Base-by-base conservation (phyloP, 2,797 vertebrate species). In the Martes flavigula region DNA sequence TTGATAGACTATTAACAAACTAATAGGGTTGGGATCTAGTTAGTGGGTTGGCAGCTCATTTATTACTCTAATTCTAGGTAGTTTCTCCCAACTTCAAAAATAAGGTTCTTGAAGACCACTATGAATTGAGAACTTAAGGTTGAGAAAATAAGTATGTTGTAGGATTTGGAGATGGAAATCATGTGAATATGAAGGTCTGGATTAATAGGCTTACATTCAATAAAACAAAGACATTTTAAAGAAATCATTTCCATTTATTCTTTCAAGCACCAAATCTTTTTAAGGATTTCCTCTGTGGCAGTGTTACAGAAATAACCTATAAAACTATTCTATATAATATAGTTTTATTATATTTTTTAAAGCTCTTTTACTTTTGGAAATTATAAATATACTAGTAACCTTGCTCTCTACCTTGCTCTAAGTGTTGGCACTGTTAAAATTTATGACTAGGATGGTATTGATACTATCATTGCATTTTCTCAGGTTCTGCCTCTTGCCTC, bases 311-410 rank as follows among this genome's bases (percentile, higher is more conserved):
- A 88, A 93, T 62, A 75, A 18, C 83, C 7, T 68, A 66, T 48
- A 91, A 81, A 96, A 70, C n/a, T 68, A 46, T 79, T 85, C 51
- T 72, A 66, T 77, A 58, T 20, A 92, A 66, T 77, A 66, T 20
- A 92, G 70, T 27, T 82, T 91, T 78, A 60, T 48, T 66, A 21
- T 75, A 91, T 91, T 94, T 96, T 93, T 56, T 70, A 81, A 70
- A 87, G 13, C 60, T 90, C 30, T 38, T 84, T 86, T 94, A 91
- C 20, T 85, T 87, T 68, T 82, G 60, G 48, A 96, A 91, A 68
- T 51, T 40, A 78, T 30, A 77, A 54, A 75, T 40, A 72, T 23
- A 48, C 3, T 14, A 88, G 30, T 3, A 46, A 56, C 17, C 38
- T 75, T 85, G 43, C 18, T 92, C 14, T 32, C 62, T 66, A 32